Evolutionary conservation across 35 echinoderm and acorn worm genomes (phyloP).

Genomic region (Nesometra sesokonis): DNA sequence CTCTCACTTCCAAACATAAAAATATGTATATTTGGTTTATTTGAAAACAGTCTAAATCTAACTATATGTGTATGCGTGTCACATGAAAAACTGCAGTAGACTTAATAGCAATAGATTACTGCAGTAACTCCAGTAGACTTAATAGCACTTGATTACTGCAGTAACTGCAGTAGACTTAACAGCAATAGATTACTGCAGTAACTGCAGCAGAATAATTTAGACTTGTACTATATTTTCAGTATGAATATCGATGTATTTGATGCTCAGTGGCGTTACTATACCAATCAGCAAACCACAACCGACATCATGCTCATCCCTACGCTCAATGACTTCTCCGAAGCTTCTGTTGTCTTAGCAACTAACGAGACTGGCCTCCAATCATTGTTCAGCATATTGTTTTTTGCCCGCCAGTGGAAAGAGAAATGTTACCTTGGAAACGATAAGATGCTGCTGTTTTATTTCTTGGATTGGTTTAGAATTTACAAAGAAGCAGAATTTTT

Average conservation of each 20-base stretch:
- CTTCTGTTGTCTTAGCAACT: slow-evolving; percentile 43
- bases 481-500: slow-evolving; percentile 50
- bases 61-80: too few species aligned
- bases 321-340: slow-evolving; percentile 95
- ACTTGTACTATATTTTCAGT: neutral
- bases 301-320: slow-evolving; percentile 59
- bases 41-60: too few species aligned
- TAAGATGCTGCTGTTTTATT: slow-evolving; percentile 15
- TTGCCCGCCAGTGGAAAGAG: slow-evolving; percentile 51
- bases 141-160: too few species aligned
- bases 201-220: too few species aligned
- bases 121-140: too few species aligned
- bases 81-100: too few species aligned
- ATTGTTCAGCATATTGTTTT: slow-evolving; percentile 29
- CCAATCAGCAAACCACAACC: slow-evolving; percentile 20
- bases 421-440: neutral
- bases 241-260: slow-evolving; percentile 10
- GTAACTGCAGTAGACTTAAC: too few species aligned
- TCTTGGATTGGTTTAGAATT: slow-evolving; percentile 42
- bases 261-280: slow-evolving; percentile 66
- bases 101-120: too few species aligned
- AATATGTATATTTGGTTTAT: too few species aligned
- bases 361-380: slow-evolving; percentile 10
- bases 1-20: too few species aligned
- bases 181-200: too few species aligned